Percentiles rank a stretch among this genome's conserved stretches.
These are phyloP conservation scores for Pygmarrhopalites habei DNA, from an alignment of 1,140 invertebrate species.

Conservation along the genomic window DNA sequence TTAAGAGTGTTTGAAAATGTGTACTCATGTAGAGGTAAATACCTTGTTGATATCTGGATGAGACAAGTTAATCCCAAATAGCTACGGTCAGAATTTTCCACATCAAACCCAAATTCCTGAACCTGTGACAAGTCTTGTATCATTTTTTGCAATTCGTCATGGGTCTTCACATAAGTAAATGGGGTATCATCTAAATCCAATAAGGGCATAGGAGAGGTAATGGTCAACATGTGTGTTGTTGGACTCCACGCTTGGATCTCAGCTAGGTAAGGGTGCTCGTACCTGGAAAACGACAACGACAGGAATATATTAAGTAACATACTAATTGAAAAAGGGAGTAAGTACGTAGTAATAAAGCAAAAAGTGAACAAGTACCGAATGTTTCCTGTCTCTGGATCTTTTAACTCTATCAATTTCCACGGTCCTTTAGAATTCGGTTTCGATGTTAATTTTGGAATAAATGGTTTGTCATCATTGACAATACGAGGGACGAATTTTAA, in stretches of 20 bases:
- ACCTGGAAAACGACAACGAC: conserved; percentile 41
- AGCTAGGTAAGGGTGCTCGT: conserved; percentile 79
- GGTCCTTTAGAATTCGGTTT: conserved; percentile 84
- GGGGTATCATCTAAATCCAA: conserved; percentile 54
- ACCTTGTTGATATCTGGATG: conserved; percentile 84
- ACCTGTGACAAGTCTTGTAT: conserved; percentile 57
- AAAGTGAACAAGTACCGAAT: conserved; percentile 12
- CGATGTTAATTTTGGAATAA: conserved; percentile 69
- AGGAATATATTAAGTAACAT: not conserved
- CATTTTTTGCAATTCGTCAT: conserved; percentile 57
- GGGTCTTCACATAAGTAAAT: conserved; percentile 59
- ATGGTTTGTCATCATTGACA: conserved; percentile 66
- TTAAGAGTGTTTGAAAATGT: too few species aligned
- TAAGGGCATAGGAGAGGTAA: conserved; percentile 34
- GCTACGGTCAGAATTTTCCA: conserved; percentile 70
- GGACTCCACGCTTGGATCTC: conserved; percentile 69
- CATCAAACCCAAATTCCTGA: conserved; percentile 72
- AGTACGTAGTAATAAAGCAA: not conserved
- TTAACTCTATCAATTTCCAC: conserved; percentile 59
- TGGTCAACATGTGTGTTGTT: conserved; percentile 46
- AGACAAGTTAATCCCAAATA: conserved; percentile 83
- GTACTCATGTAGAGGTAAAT: too few species aligned
- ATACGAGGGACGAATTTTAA: conserved; percentile 74
- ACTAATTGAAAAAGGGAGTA: not conserved
- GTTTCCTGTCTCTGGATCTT: conserved; percentile 52